These are phyloP conservation scores for Rosalia funebris DNA, from an alignment of 2,888 invertebrate genomes.

Conservation along the genomic window DNA sequence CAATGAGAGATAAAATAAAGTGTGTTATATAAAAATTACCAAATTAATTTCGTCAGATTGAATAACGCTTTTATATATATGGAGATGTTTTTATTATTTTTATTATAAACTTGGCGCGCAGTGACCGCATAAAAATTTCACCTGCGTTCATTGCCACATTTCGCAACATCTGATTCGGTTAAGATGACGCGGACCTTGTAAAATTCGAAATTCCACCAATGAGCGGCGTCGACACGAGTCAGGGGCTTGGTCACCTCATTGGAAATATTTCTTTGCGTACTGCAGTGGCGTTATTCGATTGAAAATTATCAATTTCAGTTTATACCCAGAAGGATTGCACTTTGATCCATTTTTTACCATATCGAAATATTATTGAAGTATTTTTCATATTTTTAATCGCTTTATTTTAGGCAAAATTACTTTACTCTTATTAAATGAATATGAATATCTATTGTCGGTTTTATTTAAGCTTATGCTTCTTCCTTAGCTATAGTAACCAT, in stretches of 20 bases:
- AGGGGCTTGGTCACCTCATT: constrained; percentile 15
- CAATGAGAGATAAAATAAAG: constrained; percentile 9
- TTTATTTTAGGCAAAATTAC: too few relatives aligned
- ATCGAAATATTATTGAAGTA: too few relatives aligned
- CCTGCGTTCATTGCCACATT: constrained; percentile 41
- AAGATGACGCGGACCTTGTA: constrained; percentile 23
- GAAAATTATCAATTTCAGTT: too few relatives aligned
- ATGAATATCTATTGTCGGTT: too few relatives aligned
- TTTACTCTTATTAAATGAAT: too few relatives aligned
- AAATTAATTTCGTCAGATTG: constrained; percentile 17
- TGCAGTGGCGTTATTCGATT: neutral
- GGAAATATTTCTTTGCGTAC: neutral
- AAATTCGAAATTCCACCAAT: constrained; percentile 21
- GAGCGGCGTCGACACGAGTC: constrained; percentile 11
- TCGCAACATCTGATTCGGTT: constrained; percentile 27
- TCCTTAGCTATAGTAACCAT: too few relatives aligned
- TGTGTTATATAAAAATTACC: constrained; percentile 22
- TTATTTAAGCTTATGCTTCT: too few relatives aligned
- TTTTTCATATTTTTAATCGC: too few relatives aligned
- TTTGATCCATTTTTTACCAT: too few relatives aligned
- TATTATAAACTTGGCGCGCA: constrained; percentile 18
- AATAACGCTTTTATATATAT: constrained; percentile 8
- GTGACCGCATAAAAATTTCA: constrained; percentile 46
- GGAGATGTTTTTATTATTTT: constrained; percentile 19
- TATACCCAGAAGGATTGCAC: too few relatives aligned